Conservation (phyloP, 2,888 invertebrate species). For the Metacarcinus magister region DNA sequence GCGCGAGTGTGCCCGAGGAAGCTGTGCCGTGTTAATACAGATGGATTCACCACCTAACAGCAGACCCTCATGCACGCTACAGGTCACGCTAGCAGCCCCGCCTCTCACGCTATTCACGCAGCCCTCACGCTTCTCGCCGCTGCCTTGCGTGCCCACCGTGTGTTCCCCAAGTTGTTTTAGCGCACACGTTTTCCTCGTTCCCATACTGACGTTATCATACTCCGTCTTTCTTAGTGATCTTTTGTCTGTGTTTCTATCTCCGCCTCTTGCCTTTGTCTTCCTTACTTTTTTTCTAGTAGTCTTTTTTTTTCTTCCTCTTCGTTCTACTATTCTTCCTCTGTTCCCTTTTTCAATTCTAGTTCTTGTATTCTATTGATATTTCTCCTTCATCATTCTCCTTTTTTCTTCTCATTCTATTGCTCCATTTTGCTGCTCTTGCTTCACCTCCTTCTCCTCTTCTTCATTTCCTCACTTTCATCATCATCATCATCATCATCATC, state of each 20-base stretch:
- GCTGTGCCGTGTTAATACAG: constrained; percentile 30
- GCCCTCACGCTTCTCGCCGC: neutral
- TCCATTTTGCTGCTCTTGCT: no score
- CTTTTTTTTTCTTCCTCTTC: no score
- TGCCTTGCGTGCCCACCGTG: neutral
- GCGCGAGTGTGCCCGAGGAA: constrained; percentile 37
- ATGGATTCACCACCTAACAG: constrained; percentile 45
- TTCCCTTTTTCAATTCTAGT: neutral
- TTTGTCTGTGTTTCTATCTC: no score
- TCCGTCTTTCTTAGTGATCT: neutral
- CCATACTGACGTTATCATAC: neutral
- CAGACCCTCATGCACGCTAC: neutral
- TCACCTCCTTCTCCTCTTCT: no score
- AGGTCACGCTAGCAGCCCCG: constrained; percentile 31
- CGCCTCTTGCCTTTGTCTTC: no score
- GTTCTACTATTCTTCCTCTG: neutral
- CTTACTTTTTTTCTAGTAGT: no score
- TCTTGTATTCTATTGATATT: neutral
- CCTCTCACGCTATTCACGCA: constrained; percentile 27
- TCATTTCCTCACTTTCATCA: no score
- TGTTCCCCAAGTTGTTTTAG: neutral
- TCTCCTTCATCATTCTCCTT: no score
- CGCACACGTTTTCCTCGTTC: neutral
- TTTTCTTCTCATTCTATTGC: no score
- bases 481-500: no score